Conservation (phyloP, 1,140 invertebrate genomes). For the Rhagoletis pomonella region DNA sequence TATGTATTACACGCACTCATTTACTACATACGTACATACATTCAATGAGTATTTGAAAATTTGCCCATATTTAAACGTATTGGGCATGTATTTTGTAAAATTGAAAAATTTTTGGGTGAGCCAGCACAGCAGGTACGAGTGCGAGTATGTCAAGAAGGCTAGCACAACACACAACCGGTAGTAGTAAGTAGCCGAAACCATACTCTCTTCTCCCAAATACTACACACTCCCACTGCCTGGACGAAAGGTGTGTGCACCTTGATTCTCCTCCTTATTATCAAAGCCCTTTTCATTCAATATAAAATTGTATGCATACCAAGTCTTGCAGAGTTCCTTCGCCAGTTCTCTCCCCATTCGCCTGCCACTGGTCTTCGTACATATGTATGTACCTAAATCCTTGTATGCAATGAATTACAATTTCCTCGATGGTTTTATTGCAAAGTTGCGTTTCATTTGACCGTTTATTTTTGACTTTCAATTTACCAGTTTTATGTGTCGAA, state of each 20-base stretch:
- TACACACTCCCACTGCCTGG: not conserved
- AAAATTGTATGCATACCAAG: not conserved
- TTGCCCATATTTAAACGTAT: not conserved
- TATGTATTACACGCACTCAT: not conserved
- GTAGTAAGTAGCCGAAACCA: not conserved
- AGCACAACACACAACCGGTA: not conserved
- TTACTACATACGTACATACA: not conserved
- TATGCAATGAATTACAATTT: constrained; percentile 11
- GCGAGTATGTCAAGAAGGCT: not conserved
- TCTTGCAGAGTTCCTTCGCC: not conserved
- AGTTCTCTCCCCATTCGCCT: not conserved
- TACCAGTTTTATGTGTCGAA: not conserved
- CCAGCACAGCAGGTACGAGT: not conserved
- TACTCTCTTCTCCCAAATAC: not conserved
- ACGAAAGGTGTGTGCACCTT: no score
- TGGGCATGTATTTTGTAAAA: constrained; percentile 14
- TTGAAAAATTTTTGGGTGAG: constrained; percentile 11
- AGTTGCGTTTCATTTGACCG: constrained; percentile 30
- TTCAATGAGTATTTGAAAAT: not conserved
- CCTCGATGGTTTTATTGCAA: constrained; percentile 21
- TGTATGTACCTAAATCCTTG: no score
- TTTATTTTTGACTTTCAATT: not conserved
- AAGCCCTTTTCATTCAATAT: not conserved
- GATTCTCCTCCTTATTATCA: not conserved
- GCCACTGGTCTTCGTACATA: not conserved